A percentile compares a stretch with the other conserved stretches of the same genome.
These are phyloP conservation scores for Okapia johnstoni DNA, from an alignment of 2,113 vertebrate genomes.

Conservation along the genomic window DNA sequence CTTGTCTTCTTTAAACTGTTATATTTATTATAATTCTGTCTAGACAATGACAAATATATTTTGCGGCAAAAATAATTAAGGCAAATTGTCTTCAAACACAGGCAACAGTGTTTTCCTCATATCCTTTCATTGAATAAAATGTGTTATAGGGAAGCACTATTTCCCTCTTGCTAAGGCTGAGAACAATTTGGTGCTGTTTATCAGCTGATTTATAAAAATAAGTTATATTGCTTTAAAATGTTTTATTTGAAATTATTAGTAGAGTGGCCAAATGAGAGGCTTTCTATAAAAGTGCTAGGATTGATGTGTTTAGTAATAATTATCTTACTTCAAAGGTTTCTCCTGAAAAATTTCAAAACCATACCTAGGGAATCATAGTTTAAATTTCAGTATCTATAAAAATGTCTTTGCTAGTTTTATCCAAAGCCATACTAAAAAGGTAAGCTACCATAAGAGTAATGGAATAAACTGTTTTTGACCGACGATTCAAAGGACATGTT, in stretches of 20 bases:
- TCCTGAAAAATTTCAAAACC: constrained; percentile 13
- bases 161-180: constrained; percentile 17
- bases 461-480: constrained; percentile 14
- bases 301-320: constrained; percentile 21
- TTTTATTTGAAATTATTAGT: constrained; percentile 38
- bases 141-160: constrained; percentile 17
- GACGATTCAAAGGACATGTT: neutral
- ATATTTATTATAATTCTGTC: constrained; percentile 75
- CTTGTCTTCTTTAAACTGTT: constrained; percentile 74
- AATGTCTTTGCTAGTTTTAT: constrained; percentile 32
- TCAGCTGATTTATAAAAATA: constrained; percentile 41
- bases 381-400: constrained; percentile 28
- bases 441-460: neutral
- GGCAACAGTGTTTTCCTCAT: constrained; percentile 47
- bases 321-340: neutral
- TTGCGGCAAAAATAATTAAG: constrained; percentile 64
- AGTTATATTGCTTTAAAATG: constrained; percentile 22
- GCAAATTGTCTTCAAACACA: constrained; percentile 65
- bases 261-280: neutral
- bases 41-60: constrained; percentile 72
- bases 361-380: neutral
- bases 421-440: constrained; percentile 5
- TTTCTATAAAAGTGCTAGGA: neutral
- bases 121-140: constrained; percentile 58
- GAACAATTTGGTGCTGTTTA: constrained; percentile 32